Conservation (phyloP, 2,797 vertebrate genomes). For the Dryobates pubescens region DNA sequence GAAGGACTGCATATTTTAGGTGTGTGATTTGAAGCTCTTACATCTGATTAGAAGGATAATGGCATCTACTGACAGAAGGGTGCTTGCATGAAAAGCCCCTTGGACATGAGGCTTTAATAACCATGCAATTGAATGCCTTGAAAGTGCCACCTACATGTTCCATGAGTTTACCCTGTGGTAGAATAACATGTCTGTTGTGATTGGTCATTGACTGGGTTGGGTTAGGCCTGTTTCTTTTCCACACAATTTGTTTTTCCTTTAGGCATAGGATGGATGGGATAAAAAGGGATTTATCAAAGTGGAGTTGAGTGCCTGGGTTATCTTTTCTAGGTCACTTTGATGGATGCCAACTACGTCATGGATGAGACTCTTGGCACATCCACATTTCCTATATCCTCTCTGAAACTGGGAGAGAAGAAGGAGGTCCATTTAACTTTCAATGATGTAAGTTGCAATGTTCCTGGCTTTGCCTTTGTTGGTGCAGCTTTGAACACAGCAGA, state of each 20-base stretch:
- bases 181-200: background rate
- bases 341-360: constrained; percentile 99
- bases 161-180: background rate
- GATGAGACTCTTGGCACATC: constrained; percentile 93
- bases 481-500: background rate
- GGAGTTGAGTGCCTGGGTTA: background rate
- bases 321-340: constrained; percentile 88
- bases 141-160: background rate
- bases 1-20: background rate
- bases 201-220: background rate
- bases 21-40: background rate
- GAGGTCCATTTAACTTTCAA: constrained; percentile 87
- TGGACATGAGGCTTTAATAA: background rate
- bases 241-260: background rate
- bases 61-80: background rate
- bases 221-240: background rate
- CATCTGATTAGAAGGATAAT: background rate
- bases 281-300: background rate
- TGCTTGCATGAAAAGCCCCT: background rate
- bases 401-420: constrained; percentile 87
- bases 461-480: background rate
- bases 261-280: background rate
- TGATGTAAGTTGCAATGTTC: constrained; percentile 81
- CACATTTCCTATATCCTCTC: constrained; percentile 83
- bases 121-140: background rate